Percentiles rank a stretch among this genome's conserved stretches.
These are phyloP conservation scores for Apamea sordens DNA, from an alignment of 2,888 invertebrate genomes.

Conservation along the genomic window DNA sequence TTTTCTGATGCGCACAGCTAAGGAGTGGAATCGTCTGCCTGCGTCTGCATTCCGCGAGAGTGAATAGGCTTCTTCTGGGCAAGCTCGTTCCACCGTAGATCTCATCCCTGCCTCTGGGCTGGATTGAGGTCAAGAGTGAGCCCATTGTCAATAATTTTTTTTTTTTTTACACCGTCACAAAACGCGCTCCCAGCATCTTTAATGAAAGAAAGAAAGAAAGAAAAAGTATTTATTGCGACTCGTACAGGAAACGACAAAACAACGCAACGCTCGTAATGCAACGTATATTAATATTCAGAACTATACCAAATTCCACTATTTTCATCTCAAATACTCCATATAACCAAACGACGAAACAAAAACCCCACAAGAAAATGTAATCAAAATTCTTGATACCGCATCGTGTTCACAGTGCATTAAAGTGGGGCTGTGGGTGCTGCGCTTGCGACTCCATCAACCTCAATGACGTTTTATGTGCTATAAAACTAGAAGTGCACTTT, in stretches of 20 bases:
- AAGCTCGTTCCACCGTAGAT: too few species aligned
- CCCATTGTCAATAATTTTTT: too few species aligned
- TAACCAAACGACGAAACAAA: slow-evolving; percentile 28
- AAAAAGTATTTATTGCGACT: too few species aligned
- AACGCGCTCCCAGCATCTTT: neutral
- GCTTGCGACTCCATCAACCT: slow-evolving; percentile 68
- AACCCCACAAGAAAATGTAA: slow-evolving; percentile 57
- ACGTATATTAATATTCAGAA: neutral
- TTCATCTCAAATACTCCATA: neutral
- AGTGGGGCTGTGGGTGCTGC: slow-evolving; percentile 56
- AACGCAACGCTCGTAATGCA: too few species aligned
- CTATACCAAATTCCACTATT: neutral
- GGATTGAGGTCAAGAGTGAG: too few species aligned
- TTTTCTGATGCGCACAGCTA: too few species aligned
- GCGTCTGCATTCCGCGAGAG: too few species aligned
- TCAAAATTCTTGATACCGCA: slow-evolving; percentile 63
- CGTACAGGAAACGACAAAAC: too few species aligned
- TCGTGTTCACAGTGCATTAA: slow-evolving; percentile 68
- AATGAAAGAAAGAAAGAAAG: too few species aligned
- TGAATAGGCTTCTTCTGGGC: too few species aligned
- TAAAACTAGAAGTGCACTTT: slow-evolving; percentile 73
- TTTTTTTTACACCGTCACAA: neutral
- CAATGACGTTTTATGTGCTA: slow-evolving; percentile 68
- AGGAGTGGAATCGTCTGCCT: too few species aligned
- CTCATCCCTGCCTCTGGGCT: too few species aligned